These are phyloP conservation scores for Psammodynastes pulverulentus DNA, from an alignment of 2,113 vertebrate genomes.

Conservation along the genomic window DNA sequence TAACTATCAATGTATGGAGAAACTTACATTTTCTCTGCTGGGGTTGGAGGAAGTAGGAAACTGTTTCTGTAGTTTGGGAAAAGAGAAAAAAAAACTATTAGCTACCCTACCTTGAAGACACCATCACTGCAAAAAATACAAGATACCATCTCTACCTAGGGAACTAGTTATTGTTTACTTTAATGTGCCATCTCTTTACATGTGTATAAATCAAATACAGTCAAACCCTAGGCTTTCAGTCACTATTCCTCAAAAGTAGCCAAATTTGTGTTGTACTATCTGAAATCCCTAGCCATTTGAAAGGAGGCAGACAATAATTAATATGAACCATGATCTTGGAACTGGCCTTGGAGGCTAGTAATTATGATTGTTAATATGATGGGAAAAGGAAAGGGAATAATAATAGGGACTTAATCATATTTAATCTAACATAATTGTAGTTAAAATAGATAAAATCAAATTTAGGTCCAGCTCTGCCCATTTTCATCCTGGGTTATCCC, in stretches of 20 bases:
- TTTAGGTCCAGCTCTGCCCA: not conserved
- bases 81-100: not conserved
- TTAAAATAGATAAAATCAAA: not conserved
- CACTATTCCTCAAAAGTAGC: not conserved
- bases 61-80: not conserved
- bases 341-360: not conserved
- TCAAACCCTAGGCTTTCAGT: not conserved
- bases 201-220: not conserved
- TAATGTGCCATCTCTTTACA: not conserved
- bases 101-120: not conserved
- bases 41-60: not conserved
- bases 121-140: not conserved
- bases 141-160: not conserved
- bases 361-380: not conserved
- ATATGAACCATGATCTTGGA: not conserved
- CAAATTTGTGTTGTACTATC: not conserved
- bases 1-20: not conserved
- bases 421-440: not conserved
- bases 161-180: not conserved
- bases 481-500: not conserved
- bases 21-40: not conserved
- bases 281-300: not conserved
- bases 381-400: not conserved
- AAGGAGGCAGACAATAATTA: not conserved
- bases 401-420: not conserved